Conservation (phyloP, 2,888 invertebrate species). For the Cyaniris semiargus region DNA sequence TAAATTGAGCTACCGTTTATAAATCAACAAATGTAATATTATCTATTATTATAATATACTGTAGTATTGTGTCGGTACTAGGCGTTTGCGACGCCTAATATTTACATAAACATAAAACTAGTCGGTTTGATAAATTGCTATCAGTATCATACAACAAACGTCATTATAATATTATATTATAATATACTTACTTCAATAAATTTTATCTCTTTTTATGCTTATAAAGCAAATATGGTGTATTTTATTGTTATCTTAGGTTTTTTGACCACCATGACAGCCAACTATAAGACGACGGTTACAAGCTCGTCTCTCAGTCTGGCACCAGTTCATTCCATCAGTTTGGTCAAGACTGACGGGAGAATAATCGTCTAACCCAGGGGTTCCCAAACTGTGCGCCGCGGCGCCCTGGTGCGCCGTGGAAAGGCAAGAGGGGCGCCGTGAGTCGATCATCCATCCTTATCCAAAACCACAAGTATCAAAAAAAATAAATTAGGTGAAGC, state of each 20-base stretch:
- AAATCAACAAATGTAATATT: not conserved
- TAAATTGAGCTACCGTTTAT: not conserved
- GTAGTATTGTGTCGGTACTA: not conserved
- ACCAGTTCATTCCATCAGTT: not conserved
- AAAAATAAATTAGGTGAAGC: too few relatives aligned
- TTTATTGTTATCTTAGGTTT: not conserved
- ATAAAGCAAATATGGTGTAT: not conserved
- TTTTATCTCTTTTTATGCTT: not conserved
- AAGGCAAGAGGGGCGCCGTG: too few relatives aligned
- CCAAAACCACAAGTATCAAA: too few relatives aligned
- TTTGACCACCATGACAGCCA: not conserved
- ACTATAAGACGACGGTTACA: not conserved
- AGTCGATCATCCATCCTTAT: too few relatives aligned
- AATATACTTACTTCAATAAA: not conserved
- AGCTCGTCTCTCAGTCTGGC: too few relatives aligned
- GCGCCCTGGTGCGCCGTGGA: too few relatives aligned
- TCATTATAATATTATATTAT: not conserved
- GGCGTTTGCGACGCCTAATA: not conserved
- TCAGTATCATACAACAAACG: not conserved
- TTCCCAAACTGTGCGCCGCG: too few relatives aligned
- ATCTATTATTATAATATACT: not conserved
- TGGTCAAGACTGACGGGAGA: too few relatives aligned
- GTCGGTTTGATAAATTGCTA: conserved; percentile 7
- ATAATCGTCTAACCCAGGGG: too few relatives aligned
- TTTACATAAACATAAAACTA: not conserved